Conservation (phyloP, 2,888 invertebrate genomes). For the Athalia cordata region DNA sequence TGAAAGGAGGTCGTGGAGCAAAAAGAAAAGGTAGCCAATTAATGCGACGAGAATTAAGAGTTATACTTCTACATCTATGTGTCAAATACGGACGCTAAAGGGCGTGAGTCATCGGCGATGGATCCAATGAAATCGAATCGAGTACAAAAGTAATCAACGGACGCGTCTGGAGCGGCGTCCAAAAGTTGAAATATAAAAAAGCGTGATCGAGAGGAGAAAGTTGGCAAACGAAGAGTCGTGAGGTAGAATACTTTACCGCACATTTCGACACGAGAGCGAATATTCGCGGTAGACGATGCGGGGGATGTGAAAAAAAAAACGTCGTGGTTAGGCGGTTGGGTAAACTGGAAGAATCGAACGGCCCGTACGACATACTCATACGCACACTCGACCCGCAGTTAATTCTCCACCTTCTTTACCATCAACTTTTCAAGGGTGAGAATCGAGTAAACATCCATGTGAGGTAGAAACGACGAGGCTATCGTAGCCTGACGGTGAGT, state of each 20-base stretch:
- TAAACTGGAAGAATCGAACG: too few species aligned
- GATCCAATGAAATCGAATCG: conserved; percentile 14
- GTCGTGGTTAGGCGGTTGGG: too few species aligned
- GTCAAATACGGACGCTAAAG: not conserved
- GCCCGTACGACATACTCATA: too few species aligned
- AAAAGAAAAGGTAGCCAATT: not conserved
- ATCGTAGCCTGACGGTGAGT: too few species aligned
- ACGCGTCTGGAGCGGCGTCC: not conserved
- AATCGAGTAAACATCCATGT: too few species aligned
- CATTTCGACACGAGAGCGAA: too few species aligned
- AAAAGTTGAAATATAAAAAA: conserved; percentile 16
- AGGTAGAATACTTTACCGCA: conserved; percentile 12
- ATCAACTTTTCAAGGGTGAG: too few species aligned
- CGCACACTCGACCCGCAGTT: not conserved
- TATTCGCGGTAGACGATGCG: too few species aligned
- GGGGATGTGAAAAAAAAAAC: too few species aligned
- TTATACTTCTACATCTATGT: too few species aligned
- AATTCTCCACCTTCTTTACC: not conserved
- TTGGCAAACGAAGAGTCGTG: conserved; percentile 27
- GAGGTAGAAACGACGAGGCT: too few species aligned
- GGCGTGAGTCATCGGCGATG: not conserved
- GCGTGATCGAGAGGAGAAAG: conserved; percentile 19
- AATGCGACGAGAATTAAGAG: not conserved
- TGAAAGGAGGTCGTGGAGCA: not conserved
- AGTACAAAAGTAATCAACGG: not conserved